Base-by-base conservation (phyloP, 2,797 vertebrate genomes). In the Adrianichthys oophorus region DNA sequence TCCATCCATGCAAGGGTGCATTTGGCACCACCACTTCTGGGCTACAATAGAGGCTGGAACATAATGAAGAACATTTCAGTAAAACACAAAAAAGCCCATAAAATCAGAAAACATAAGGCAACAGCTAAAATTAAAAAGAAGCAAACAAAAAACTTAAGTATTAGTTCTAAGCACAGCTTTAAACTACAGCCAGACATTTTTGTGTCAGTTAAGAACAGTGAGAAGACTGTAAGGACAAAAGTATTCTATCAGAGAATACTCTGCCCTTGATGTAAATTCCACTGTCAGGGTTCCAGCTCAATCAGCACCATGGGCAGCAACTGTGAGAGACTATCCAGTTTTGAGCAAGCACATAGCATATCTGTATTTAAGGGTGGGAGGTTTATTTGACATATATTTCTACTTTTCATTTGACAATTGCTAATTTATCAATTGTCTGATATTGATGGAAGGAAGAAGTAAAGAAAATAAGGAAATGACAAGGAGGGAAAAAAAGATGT, bases 21-120 rank as follows among this genome's bases (percentile, higher is more conserved):
- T 93, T 40, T 93, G 92, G 76, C 92, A 93, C 92, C 92, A 93
- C 92, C 92, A 93, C 76, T 93, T 93, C 86, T 93, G 92, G 59
- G 80, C 83, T 52, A 93, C 92, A 10, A 93, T 93, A 66, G 92
- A 93, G 19, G 91, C 92, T 93, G 72, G 7, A 61, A 63, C 29
- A 52, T 44, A 13, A 43, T 5, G 60, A 8, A 1, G 16, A 44
- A 17, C 5, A 26, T 44, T 21, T 16, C 3, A 55, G n/a, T 12
- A 24, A 64, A 52, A 56, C 7, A 32, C 23, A 5, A 18, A n/a
- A 54, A 42, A 18, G 1, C 5, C 3, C 41, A 4, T 15, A 17
- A 29, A 29, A 6, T 29, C 6, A 29, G 26, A 15, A 44, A 10
- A 70, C 12, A 51, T 16, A 4, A 41, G 47, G 40, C 56, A 46